These are phyloP conservation scores for Resseliella maxima DNA, from an alignment of 2,888 invertebrate genomes.

Conservation along the genomic window DNA sequence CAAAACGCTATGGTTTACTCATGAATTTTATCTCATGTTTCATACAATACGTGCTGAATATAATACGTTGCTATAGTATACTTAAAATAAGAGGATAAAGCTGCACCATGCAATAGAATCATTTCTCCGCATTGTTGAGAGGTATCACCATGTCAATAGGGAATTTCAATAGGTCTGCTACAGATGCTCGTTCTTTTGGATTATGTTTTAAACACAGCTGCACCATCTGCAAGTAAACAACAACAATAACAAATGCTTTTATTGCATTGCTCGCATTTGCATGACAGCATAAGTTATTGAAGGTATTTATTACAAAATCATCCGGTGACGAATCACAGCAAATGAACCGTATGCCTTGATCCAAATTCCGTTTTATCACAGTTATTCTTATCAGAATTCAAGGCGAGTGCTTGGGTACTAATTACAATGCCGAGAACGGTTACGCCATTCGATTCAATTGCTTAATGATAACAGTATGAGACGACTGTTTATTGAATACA, in stretches of 20 bases:
- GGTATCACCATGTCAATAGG: constrained; percentile 67
- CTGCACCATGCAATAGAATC: not conserved
- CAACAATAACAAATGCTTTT: constrained; percentile 42
- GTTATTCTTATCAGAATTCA: constrained; percentile 32
- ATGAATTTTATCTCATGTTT: not conserved
- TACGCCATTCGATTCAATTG: constrained; percentile 8
- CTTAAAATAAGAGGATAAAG: not conserved
- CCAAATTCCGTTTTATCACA: constrained; percentile 38
- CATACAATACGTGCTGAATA: not conserved
- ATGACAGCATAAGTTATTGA: constrained; percentile 28
- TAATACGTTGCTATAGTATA: not conserved
- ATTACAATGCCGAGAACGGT: not conserved
- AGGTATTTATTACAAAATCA: not conserved
- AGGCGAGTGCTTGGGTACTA: too few species aligned
- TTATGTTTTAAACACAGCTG: constrained; percentile 66
- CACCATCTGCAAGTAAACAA: constrained; percentile 63
- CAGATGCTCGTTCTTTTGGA: constrained; percentile 66
- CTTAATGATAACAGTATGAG: too few species aligned
- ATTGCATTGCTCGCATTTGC: not conserved
- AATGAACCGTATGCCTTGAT: constrained; percentile 34
- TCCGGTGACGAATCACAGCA: constrained; percentile 14
- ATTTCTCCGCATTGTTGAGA: not conserved
- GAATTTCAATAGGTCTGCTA: constrained; percentile 65
- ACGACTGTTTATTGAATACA: too few species aligned
- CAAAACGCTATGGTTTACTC: too few species aligned